Percentiles rank a stretch among this genome's conserved stretches.
These are phyloP conservation scores for Leptinotarsa rubiginosa DNA, from an alignment of 2,888 invertebrate species.

Conservation along the genomic window DNA sequence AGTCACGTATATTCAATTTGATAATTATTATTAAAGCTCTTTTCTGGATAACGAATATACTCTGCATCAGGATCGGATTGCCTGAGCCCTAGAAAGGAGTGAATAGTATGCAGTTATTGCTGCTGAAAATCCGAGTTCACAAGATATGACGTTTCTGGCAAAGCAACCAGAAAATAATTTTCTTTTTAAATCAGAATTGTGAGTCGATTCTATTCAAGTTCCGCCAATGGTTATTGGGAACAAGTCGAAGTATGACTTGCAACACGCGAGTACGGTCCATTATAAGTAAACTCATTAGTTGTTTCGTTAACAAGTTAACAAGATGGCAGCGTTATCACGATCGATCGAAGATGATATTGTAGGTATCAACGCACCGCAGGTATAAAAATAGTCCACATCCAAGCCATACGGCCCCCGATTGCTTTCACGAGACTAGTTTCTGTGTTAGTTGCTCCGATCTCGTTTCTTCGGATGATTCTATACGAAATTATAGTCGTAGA, in stretches of 20 bases:
- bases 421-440: conserved; percentile 49
- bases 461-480: conserved; percentile 53
- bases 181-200: too few relatives aligned
- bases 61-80: too few relatives aligned
- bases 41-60: too few relatives aligned
- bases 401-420: conserved; percentile 45
- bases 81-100: too few relatives aligned
- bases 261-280: conserved; percentile 61
- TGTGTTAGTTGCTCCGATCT: conserved; percentile 37
- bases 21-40: too few relatives aligned
- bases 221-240: conserved; percentile 37
- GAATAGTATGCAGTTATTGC: too few relatives aligned
- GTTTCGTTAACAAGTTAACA: conserved; percentile 66
- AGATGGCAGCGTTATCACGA: conserved; percentile 65
- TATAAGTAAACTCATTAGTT: conserved; percentile 65
- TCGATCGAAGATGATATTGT: conserved; percentile 63
- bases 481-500: conserved; percentile 59
- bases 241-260: conserved; percentile 63
- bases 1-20: too few relatives aligned
- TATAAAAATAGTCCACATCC: conserved; percentile 45
- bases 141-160: too few relatives aligned
- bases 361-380: conserved; percentile 62
- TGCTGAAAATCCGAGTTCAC: too few relatives aligned
- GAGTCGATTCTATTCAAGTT: not conserved
- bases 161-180: too few relatives aligned